phyloP scores from a whole-genome alignment of 2,797 vertebrate species.

The Podarcis lilfordi region DNA sequence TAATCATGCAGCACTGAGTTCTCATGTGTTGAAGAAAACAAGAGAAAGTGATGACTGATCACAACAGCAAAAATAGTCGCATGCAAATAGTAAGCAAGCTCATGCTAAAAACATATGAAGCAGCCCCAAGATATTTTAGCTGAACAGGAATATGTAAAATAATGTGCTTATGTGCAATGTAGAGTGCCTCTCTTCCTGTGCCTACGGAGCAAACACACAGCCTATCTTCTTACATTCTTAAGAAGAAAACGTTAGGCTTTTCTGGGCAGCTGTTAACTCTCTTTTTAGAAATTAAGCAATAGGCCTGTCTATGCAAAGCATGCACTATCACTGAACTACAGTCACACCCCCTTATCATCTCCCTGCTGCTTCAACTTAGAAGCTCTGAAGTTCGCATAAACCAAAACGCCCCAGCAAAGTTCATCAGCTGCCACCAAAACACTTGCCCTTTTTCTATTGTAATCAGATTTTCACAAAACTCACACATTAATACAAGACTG shows the following conservation, averaged over 20 bases:
- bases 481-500: neutral
- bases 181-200: neutral
- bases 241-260: neutral
- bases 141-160: neutral
- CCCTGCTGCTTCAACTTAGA: neutral
- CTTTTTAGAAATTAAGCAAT: neutral
- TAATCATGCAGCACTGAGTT: too few relatives aligned
- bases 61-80: neutral
- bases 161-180: neutral
- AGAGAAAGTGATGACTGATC: neutral
- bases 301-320: neutral
- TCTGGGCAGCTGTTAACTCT: neutral
- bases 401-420: neutral
- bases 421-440: neutral
- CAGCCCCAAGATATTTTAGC: neutral
- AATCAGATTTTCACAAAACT: neutral
- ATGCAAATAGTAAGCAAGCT: neutral
- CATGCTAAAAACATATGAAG: neutral
- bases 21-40: neutral
- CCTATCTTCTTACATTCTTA: neutral
- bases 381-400: neutral
- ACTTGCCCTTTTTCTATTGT: neutral
- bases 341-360: neutral
- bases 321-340: neutral
- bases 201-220: neutral